Conservation (phyloP, 2,797 vertebrate genomes). For the Falco peregrinus region DNA sequence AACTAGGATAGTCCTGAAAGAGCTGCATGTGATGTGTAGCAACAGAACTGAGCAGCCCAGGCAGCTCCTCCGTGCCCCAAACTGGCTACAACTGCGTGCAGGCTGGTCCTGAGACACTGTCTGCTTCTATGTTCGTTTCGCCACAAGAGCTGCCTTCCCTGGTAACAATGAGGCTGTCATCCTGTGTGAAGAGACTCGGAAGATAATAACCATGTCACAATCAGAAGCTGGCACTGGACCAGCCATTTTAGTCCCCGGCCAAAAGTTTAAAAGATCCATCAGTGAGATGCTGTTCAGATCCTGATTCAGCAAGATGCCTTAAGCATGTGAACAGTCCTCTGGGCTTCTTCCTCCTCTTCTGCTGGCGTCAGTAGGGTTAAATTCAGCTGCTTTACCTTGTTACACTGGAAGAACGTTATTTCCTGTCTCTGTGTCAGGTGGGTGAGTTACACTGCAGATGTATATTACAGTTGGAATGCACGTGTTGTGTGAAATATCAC, state of each 20-base stretch:
- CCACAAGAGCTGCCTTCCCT: neutral
- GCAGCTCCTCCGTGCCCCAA: neutral
- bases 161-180: neutral
- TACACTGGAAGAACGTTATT: slow-evolving; percentile 2
- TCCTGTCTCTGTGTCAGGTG: neutral
- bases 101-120: neutral
- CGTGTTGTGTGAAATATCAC: neutral
- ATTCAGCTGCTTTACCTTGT: neutral
- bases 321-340: neutral
- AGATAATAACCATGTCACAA: neutral
- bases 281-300: neutral
- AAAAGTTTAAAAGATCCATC: neutral
- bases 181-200: neutral
- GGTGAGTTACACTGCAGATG: neutral
- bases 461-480: neutral
- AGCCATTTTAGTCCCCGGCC: neutral
- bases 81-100: neutral
- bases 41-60: neutral
- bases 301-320: neutral
- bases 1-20: neutral
- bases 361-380: neutral
- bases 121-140: neutral
- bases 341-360: neutral
- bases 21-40: neutral
- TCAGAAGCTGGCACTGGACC: neutral